Base-by-base conservation (phyloP, 1,140 invertebrate genomes). In the Drosophila elegans region DNA sequence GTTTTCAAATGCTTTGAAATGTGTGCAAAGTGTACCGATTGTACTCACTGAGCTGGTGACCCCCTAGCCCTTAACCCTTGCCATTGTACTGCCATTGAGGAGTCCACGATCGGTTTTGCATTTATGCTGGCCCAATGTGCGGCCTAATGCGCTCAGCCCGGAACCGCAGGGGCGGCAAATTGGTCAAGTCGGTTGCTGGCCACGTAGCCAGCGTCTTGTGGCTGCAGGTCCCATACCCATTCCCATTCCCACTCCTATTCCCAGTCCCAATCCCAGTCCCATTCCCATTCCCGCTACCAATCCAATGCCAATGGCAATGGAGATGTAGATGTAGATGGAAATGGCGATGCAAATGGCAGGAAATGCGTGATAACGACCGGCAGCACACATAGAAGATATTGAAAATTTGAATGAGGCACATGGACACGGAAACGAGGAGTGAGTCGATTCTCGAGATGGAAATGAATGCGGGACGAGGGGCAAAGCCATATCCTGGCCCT, bases 331-430 rank as follows among this genome's bases (percentile, higher is more conserved):
- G 77, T 16, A 16, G 34, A 62, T 41, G 59, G 27, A 5, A 53
- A 62, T 82, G 69, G 54, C 59, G 62, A 66, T 78, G 82, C 75
- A 88, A 88, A 88, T 88, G 84, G 84, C 80, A 89, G 80, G 83
- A 88, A 88, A 88, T 89, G 83, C 83, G 84, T 88, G 83, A 88
- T 88, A 88, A 88, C 83, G 79, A 88, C 83, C 66, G 75, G 51
- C 61, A 72, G 59, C 80, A 80, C 77, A 74, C 62, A 75, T 60
- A 60, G 57, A 78, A 71, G 77, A 80, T 84, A 86, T 86, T 67
- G 82, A 59, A 86, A 85, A 85, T 85, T 85, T 86, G 82, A 86
- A 78, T 81, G 78, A 68, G 60, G 27, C 11, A 71, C 13, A 53
- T 12, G 9, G 32, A 54, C 21, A 32, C 29, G 5, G 25, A 42